Percentiles rank a stretch among this genome's conserved stretches.
Conservation (phyloP, 2,113 vertebrate species). For the Anoura caudifer region DNA sequence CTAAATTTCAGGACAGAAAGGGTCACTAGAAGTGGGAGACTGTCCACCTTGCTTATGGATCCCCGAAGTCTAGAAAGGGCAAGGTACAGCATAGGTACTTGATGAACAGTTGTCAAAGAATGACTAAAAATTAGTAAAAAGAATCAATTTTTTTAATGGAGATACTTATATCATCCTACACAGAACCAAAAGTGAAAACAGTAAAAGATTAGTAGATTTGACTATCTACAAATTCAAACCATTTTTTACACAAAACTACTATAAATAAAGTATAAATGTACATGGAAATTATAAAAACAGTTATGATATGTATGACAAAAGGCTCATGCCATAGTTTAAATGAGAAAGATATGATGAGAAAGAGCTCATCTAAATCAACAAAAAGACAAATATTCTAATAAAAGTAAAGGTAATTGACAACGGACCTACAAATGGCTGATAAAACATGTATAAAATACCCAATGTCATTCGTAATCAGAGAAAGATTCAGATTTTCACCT, state of each 20-base stretch:
- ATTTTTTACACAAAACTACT: not conserved
- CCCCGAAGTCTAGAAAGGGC: not conserved
- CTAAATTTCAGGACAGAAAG: not conserved
- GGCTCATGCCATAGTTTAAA: not conserved
- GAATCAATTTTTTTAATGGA: not conserved
- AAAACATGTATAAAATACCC: not conserved
- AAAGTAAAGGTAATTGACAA: conserved; percentile 15
- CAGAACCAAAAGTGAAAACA: not conserved
- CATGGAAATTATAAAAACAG: not conserved
- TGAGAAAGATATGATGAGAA: not conserved
- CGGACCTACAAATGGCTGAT: not conserved
- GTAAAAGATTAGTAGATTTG: not conserved
- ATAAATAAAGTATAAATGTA: conserved; percentile 28
- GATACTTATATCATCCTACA: not conserved
- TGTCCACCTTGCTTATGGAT: not conserved
- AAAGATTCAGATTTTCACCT: not conserved
- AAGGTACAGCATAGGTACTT: not conserved
- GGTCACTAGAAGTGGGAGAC: not conserved
- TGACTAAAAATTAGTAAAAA: not conserved
- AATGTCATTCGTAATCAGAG: not conserved
- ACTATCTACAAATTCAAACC: not conserved
- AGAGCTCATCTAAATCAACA: not conserved
- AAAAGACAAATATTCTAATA: not conserved
- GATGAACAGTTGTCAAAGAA: not conserved
- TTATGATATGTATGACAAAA: not conserved